Conservation (phyloP, 2,113 vertebrate genomes). For the Dipodomys ordii region DNA sequence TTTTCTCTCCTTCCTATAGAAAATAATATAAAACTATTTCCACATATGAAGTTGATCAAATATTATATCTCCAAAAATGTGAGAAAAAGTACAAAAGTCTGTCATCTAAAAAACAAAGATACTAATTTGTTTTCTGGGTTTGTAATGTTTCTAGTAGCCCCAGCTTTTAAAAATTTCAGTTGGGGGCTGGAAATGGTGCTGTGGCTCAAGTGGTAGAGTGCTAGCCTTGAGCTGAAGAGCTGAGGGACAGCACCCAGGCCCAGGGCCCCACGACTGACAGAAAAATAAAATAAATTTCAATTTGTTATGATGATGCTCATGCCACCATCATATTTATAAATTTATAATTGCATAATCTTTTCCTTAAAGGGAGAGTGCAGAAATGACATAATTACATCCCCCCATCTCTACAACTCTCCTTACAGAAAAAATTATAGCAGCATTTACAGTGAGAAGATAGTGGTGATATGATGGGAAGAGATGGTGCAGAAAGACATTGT, state of each 20-base stretch:
- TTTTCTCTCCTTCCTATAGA: background rate
- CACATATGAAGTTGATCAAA: background rate
- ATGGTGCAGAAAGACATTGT: background rate
- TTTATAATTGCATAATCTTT: background rate
- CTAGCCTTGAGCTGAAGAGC: no score
- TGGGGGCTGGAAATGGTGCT: no score
- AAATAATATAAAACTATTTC: background rate
- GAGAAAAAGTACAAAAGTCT: background rate
- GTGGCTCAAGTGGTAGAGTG: no score
- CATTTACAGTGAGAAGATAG: background rate
- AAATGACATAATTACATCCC: background rate
- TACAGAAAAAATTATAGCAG: background rate
- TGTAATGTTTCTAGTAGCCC: background rate
- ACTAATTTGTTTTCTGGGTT: background rate
- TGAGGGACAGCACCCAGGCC: no score
- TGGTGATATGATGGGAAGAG: background rate
- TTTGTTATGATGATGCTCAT: background rate
- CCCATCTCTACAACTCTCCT: background rate
- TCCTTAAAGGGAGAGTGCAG: background rate
- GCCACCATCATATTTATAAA: background rate
- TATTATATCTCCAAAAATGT: background rate
- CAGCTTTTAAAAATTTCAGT: constrained; percentile 2
- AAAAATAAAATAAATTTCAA: background rate
- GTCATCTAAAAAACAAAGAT: background rate
- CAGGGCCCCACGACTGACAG: no score